Base-by-base conservation (phyloP, 2,888 invertebrate species). In the Exocentrus adspersus region DNA sequence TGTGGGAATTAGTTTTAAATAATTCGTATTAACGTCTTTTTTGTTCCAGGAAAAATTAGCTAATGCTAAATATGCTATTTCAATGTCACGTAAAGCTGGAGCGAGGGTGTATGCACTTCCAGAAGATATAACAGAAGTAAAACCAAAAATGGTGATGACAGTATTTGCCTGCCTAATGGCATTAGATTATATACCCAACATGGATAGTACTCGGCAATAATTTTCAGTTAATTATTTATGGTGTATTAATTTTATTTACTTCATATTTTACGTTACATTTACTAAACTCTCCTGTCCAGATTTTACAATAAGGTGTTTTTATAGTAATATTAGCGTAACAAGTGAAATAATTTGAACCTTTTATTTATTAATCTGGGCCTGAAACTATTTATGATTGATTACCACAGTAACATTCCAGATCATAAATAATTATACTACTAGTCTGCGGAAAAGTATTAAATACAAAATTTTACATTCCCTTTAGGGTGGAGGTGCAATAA, bases 81-180 rank as follows among this genome's bases (percentile, higher is more conserved):
- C 98, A 0, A 94, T 97, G 92, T 98, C 98, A 5, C 89, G 99
- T 50, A 98, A 98, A 79, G 94, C 95, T 78, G 99, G 99, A 69
- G 98, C 98, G 52, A 89, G 97, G 64, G 97, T 99, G 14, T 99
- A 99, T 84, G 99, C 99, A 5, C 86, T 99, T 64, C 98, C 98
- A 12, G 98, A 99, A 83, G 98, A 99, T 85, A 98, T 99, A 79
- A 94, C 97, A 32, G 98, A 99, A 86, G 92, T 97, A 17, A 98
- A 98, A 83, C 94, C 92, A 61, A 99, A 98, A 85, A 96, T 99
- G 97, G 94, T 99, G 64, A 97, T 99, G 98, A 99, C 99, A 2
- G 94, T 99, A 73, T 99, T 99, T 85, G 98, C 99, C 21, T 98
- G 98, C 82, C 88, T 99, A 78, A 99, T 99, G 98, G 95, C 96